phyloP scores from a whole-genome alignment of 2,888 invertebrate genomes.

The Neria commutata region DNA sequence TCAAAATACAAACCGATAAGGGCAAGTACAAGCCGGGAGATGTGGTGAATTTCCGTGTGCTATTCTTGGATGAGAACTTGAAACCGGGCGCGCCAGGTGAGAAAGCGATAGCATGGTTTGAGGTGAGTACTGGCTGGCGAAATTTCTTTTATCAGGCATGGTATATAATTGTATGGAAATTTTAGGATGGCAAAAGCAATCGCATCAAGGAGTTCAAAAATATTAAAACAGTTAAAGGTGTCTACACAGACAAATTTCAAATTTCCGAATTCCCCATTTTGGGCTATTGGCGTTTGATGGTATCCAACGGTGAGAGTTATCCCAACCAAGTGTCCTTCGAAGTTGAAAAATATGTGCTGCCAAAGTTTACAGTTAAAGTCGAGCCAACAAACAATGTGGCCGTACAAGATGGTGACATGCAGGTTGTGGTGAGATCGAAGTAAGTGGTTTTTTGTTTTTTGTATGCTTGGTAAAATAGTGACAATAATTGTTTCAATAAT shows the following conservation, averaged over 20 bases:
- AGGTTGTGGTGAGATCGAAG: slow-evolving; percentile 69
- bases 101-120: slow-evolving; percentile 68
- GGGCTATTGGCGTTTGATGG: slow-evolving; percentile 79
- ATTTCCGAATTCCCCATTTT: slow-evolving; percentile 79
- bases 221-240: slow-evolving; percentile 56
- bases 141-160: background rate
- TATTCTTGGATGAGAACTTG: slow-evolving; percentile 71
- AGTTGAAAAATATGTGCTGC: slow-evolving; percentile 89
- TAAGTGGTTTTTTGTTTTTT: slow-evolving; percentile 34
- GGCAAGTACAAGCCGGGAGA: slow-evolving; percentile 88
- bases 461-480: background rate
- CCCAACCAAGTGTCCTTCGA: slow-evolving; percentile 61
- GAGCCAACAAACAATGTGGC: slow-evolving; percentile 81
- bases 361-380: slow-evolving; percentile 88
- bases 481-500: background rate
- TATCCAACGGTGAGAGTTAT: slow-evolving; percentile 33
- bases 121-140: slow-evolving; percentile 66
- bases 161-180: background rate
- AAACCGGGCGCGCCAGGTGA: slow-evolving; percentile 71
- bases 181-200: slow-evolving; percentile 79
- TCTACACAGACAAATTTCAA: slow-evolving; percentile 77
- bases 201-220: slow-evolving; percentile 82
- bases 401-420: slow-evolving; percentile 80
- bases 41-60: slow-evolving; percentile 72
- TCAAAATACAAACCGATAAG: slow-evolving; percentile 91